A percentile compares a stretch with the other conserved stretches of the same genome.
Conservation (phyloP, 1,140 invertebrate genomes). For the Drosophila mojavensis region DNA sequence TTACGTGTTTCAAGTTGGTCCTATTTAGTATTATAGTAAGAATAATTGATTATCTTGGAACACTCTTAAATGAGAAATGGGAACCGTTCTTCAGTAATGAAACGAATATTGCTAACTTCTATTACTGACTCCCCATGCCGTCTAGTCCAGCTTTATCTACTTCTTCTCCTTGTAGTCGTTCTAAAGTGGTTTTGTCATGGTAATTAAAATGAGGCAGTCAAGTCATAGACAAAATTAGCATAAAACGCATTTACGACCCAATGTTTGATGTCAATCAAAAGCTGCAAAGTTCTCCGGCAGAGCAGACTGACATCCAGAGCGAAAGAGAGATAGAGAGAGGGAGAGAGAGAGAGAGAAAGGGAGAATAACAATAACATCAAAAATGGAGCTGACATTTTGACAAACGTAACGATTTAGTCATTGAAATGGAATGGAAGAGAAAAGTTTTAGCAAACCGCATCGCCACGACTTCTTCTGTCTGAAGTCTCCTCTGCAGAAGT, state of each 20-base stretch:
- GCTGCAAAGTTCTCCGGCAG: slow-evolving; percentile 58
- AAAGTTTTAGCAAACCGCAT: slow-evolving; percentile 51
- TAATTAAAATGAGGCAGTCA: slow-evolving; percentile 70
- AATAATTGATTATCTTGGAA: too few species aligned
- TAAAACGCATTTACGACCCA: slow-evolving; percentile 79
- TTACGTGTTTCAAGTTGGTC: too few species aligned
- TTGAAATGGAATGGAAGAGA: slow-evolving; percentile 39
- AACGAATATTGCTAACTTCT: too few species aligned
- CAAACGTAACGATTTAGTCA: slow-evolving; percentile 71
- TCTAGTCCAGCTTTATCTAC: too few species aligned
- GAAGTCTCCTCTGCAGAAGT: slow-evolving; percentile 14
- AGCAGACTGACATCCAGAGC: background rate
- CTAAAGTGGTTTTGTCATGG: slow-evolving; percentile 64
- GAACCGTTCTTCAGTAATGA: too few species aligned
- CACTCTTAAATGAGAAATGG: too few species aligned
- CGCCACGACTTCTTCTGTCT: slow-evolving; percentile 28
- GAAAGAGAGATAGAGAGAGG: slow-evolving; percentile 2
- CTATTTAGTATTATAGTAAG: too few species aligned
- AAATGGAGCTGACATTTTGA: slow-evolving; percentile 75
- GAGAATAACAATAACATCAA: slow-evolving; percentile 27
- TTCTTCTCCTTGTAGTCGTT: background rate
- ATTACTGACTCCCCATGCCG: too few species aligned
- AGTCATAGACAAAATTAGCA: slow-evolving; percentile 76
- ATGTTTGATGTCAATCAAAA: slow-evolving; percentile 81
- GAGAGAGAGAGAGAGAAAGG: background rate